Base-by-base conservation (phyloP, 2,888 invertebrate species). In the Lepetodrilus schrolli region DNA sequence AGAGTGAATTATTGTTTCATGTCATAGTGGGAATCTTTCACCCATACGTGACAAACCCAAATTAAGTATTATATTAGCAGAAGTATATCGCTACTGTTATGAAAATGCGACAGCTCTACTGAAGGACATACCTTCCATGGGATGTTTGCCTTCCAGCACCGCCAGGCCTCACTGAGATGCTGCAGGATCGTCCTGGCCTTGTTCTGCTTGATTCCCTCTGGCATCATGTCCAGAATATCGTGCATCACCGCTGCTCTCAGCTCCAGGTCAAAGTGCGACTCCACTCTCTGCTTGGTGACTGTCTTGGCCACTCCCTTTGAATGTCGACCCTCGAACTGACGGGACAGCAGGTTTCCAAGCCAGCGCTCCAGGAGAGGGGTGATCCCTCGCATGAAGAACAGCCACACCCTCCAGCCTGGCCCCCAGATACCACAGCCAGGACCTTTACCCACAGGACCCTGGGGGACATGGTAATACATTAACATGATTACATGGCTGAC, bases 141-240 rank as follows among this genome's bases (percentile, higher is more conserved):
- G 86, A 99, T 99, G 91, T 99, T 91, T 0, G 99, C 99, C 90
- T 99, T 99, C 99, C 99, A 99, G 91, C 99, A 99, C 74, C 99
- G 92, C 99, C 99, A 99, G 0, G 99, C 99, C 91, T 99, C 99
- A 36, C 97, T 98, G 77, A 99, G 92, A 93, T 99, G 99, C 90
- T 99, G 99, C 84, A 99, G 92, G 84, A 99, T 99, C 2, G 99
- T 99, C 82, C 99, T 93, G 0, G 99, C 99, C 91, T 99, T 99
- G 92, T 99, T 99, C 91, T 99, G 99, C 89, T 99, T 99, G 90
- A 99, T 99, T 80, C 99, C 99, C 91, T 99, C 99, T 0, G 99
- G 99, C 99, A 99, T 99, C 99, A 99, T 99, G 88, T 99, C 99
- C n/a, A 99, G 95, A 81, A 99, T 99, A 89, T 99, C 99, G 87